These are phyloP conservation scores for Paramacrobiotus metropolitanus DNA, from an alignment of 1,140 invertebrate genomes.

Conservation along the genomic window DNA sequence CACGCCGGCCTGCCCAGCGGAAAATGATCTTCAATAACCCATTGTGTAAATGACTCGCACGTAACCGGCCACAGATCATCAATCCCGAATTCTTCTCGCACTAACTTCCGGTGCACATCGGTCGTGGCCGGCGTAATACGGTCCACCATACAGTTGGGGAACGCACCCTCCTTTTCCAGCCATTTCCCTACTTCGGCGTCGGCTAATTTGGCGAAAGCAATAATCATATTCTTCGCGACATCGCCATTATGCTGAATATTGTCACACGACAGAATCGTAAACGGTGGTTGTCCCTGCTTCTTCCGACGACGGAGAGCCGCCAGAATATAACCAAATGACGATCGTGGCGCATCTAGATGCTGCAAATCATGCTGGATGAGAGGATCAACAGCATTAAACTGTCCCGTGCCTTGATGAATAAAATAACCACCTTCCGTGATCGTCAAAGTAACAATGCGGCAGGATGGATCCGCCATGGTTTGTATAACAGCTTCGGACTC, in stretches of 20 bases:
- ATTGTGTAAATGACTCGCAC: not conserved
- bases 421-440: constrained; percentile 2
- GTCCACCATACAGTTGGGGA: constrained; percentile 3
- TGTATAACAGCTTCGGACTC: not conserved
- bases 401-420: not conserved
- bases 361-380: not conserved
- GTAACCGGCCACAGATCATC: not conserved
- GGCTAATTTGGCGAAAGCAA: not conserved
- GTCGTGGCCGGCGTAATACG: not conserved
- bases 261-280: not conserved
- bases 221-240: not conserved
- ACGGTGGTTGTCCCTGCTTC: not conserved
- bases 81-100: not conserved
- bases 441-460: not conserved
- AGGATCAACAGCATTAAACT: not conserved
- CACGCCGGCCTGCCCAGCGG: not conserved
- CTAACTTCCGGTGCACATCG: not conserved
- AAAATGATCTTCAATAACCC: not conserved
- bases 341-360: not conserved
- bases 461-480: not conserved
- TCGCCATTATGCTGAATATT: not conserved
- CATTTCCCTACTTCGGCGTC: not conserved
- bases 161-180: not conserved
- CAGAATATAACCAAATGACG: constrained; percentile 2
- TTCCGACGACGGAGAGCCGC: not conserved